Conservation (phyloP, 2,797 vertebrate genomes). For the Galaxias olidus region DNA sequence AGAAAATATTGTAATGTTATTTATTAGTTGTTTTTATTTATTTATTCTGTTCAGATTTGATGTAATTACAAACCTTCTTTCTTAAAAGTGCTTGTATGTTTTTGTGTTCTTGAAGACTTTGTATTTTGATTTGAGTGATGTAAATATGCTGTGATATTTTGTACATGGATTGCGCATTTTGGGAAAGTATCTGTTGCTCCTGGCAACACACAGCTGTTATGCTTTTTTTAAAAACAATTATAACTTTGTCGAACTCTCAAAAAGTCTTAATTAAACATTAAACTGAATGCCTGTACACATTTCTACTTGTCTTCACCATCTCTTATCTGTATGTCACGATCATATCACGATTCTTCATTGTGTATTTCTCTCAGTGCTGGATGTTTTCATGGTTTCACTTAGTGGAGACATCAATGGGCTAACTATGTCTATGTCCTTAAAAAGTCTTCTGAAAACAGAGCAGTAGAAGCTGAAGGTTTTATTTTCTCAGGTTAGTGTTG, state of each 20-base stretch:
- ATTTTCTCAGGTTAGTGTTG: neutral
- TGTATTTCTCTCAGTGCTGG: too few species aligned
- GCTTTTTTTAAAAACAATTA: conserved; percentile 49
- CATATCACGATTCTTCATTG: neutral
- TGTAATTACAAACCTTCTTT: conserved; percentile 60
- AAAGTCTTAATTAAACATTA: conserved; percentile 70
- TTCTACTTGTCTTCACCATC: neutral
- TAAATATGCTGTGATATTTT: conserved; percentile 73
- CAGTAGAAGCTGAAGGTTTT: neutral
- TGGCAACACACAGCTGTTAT: conserved; percentile 53
- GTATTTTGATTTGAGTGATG: conserved; percentile 48
- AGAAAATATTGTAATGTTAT: conserved; percentile 51
- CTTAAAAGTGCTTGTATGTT: conserved; percentile 54
- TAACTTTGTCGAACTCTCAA: conserved; percentile 54
- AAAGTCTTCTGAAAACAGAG: too few species aligned
- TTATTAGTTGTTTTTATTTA: conserved; percentile 42
- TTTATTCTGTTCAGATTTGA: conserved; percentile 23
- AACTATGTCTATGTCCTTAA: too few species aligned
- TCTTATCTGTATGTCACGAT: neutral
- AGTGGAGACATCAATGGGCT: too few species aligned
- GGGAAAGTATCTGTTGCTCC: conserved; percentile 56
- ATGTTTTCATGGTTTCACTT: too few species aligned
- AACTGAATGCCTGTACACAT: conserved; percentile 63
- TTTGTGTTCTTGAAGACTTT: conserved; percentile 47
- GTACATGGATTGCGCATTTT: conserved; percentile 65